A percentile compares a stretch with the other conserved stretches of the same genome.
Evolutionary conservation across 2,113 vertebrate genomes (phyloP).

Genomic region (Acrocephalus kingi): DNA sequence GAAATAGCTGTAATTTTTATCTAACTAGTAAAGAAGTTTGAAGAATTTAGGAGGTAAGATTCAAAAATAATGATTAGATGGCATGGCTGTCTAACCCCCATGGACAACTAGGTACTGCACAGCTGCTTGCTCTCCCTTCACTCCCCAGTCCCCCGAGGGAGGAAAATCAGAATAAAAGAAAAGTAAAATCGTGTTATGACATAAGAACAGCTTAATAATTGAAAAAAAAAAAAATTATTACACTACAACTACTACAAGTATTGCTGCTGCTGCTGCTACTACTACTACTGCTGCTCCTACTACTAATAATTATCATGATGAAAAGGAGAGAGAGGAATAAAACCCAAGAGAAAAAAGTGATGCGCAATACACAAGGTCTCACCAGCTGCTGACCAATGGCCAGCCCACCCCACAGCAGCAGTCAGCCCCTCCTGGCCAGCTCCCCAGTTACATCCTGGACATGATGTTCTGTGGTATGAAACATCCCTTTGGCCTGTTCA

Average conservation of each 20-base stretch:
- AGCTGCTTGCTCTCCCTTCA: rapidly evolving
- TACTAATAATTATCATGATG: background rate
- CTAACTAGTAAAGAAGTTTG: background rate
- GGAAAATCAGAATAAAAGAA: background rate
- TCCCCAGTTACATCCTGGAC: background rate
- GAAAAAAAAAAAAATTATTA: background rate
- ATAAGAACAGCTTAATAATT: background rate
- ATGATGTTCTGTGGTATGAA: background rate
- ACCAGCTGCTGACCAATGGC: background rate
- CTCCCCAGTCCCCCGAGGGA: background rate
- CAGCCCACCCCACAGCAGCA: background rate
- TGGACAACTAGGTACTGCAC: background rate
- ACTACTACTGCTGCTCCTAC: rapidly evolving
- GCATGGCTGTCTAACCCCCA: background rate
- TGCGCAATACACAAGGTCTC: no score
- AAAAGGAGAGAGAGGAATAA: background rate
- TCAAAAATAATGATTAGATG: background rate
- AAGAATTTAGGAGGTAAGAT: background rate
- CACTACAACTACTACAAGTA: no score
- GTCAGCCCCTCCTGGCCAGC: background rate
- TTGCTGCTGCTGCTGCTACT: background rate
- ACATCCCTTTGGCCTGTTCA: background rate
- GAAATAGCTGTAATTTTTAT: background rate
- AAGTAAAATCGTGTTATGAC: background rate
- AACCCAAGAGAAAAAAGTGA: background rate